Evolutionary conservation across 2,797 vertebrate genomes (phyloP).

Genomic region (Argentina silus): DNA sequence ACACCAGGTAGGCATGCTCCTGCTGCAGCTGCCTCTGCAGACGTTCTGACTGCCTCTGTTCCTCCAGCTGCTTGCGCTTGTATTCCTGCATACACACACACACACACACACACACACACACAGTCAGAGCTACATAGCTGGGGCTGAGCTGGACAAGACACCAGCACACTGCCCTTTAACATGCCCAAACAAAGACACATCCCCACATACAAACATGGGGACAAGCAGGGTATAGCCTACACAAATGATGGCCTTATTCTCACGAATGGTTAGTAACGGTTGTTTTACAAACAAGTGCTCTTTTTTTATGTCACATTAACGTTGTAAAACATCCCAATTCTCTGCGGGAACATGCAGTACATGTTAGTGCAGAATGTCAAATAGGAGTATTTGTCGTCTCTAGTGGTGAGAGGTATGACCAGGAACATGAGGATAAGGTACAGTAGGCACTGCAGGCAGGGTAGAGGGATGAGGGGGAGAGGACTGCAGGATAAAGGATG

Average conservation of each 20-base stretch:
- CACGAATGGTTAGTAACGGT: neutral
- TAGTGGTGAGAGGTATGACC: slow-evolving; percentile 10
- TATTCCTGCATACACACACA: slow-evolving; percentile 81
- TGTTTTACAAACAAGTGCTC: neutral
- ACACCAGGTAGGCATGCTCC: slow-evolving; percentile 92
- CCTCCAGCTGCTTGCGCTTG: slow-evolving; percentile 93
- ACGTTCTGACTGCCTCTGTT: slow-evolving; percentile 91
- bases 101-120: slow-evolving; percentile 7
- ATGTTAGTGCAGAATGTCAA: neutral
- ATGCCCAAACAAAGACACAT: slow-evolving; percentile 4
- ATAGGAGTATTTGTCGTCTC: neutral
- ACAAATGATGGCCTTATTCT: neutral
- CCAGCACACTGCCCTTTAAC: neutral
- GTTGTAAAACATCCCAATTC: neutral
- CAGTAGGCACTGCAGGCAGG: slow-evolving; percentile 23
- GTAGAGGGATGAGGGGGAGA: slow-evolving; percentile 29
- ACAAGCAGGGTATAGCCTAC: slow-evolving; percentile 2
- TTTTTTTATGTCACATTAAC: neutral
- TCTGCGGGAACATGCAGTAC: neutral
- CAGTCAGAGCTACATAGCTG: neutral
- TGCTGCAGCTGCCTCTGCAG: slow-evolving; percentile 94
- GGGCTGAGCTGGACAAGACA: neutral
- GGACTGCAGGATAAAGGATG: slow-evolving; percentile 8
- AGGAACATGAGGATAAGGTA: slow-evolving; percentile 9
- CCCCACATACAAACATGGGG: neutral